These are phyloP conservation scores for Apis laboriosa DNA, from an alignment of 1,140 invertebrate species.

Conservation along the genomic window DNA sequence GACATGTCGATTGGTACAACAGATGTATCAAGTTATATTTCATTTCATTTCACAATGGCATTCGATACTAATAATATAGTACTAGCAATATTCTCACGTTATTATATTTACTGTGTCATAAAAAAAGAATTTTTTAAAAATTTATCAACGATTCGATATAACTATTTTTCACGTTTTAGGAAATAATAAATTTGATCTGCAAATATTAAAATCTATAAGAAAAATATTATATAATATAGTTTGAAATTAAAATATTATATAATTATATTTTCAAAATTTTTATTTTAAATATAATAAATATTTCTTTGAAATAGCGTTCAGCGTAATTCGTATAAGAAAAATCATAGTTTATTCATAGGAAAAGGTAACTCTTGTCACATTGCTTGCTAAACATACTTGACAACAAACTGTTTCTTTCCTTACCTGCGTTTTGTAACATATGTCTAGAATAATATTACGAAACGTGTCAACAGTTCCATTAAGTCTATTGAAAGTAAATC, in stretches of 20 bases:
- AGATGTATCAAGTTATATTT: background rate
- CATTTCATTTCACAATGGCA: background rate
- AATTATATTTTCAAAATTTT: background rate
- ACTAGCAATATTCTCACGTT: too few species aligned
- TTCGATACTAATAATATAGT: background rate
- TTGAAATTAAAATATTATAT: background rate
- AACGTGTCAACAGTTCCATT: background rate
- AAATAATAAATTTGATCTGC: background rate
- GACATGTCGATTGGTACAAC: background rate
- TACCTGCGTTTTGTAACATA: background rate
- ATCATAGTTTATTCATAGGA: background rate
- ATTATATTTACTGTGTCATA: background rate
- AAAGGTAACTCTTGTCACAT: too few species aligned
- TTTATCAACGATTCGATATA: background rate
- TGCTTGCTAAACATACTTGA: background rate
- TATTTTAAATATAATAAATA: background rate
- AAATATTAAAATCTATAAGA: too few species aligned
- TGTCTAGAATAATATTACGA: background rate
- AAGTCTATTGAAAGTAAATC: background rate
- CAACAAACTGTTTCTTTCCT: background rate
- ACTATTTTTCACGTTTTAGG: background rate
- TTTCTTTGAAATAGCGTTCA: background rate
- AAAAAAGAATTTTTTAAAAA: background rate
- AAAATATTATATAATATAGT: too few species aligned
- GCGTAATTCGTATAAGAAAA: background rate